Conservation (phyloP, 2,888 invertebrate species). For the Julus scanicus region DNA sequence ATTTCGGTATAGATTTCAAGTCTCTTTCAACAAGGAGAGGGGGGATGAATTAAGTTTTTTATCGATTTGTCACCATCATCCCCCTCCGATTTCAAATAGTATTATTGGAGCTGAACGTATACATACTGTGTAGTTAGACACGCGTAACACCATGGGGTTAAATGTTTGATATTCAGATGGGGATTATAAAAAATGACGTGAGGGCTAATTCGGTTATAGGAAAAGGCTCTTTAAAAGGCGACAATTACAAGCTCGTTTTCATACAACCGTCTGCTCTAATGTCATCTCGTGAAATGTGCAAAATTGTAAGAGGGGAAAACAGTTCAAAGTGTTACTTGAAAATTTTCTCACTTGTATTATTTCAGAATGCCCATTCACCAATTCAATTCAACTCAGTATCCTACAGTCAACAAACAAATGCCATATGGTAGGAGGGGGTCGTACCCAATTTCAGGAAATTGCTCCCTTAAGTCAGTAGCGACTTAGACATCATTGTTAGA, state of each 20-base stretch:
- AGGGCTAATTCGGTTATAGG: neutral
- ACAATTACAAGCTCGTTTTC: slow-evolving; percentile 33
- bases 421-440: too few relatives aligned
- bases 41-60: neutral
- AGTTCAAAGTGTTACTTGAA: too few relatives aligned
- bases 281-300: neutral
- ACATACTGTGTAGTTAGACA: neutral
- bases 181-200: slow-evolving; percentile 7
- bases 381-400: too few relatives aligned
- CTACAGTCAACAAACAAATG: too few relatives aligned
- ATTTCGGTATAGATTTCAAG: slow-evolving; percentile 19
- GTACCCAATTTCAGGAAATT: too few relatives aligned
- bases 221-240: neutral
- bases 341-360: too few relatives aligned
- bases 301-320: too few relatives aligned
- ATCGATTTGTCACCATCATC: slow-evolving; percentile 14
- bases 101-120: neutral
- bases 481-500: too few relatives aligned
- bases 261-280: neutral
- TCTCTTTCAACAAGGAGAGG: neutral
- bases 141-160: neutral
- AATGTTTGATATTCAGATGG: slow-evolving; percentile 25
- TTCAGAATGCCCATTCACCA: too few relatives aligned
- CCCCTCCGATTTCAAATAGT: neutral
- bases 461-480: too few relatives aligned